These are phyloP conservation scores for Nothobranchius furzeri DNA, from an alignment of 2,113 vertebrate species.

Conservation along the genomic window DNA sequence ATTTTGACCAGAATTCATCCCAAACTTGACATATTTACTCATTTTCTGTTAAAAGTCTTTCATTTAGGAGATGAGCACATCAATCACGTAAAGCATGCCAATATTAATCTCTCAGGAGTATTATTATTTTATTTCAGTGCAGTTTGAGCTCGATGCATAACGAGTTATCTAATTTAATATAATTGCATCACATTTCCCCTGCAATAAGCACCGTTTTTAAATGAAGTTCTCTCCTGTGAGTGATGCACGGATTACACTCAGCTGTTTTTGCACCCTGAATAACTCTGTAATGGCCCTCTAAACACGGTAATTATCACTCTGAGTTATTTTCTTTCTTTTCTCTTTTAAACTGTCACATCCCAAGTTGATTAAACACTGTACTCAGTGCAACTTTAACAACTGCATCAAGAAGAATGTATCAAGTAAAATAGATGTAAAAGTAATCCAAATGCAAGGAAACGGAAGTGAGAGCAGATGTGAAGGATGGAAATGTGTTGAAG, in stretches of 20 bases:
- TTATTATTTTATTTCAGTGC: slow-evolving; percentile 27
- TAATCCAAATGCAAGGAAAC: not conserved
- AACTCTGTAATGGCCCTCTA: slow-evolving; percentile 18
- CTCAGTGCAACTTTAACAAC: slow-evolving; percentile 1
- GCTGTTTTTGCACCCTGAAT: slow-evolving; percentile 38
- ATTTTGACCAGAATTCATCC: not conserved
- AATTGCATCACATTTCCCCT: slow-evolving; percentile 55
- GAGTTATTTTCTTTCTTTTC: slow-evolving; percentile 10
- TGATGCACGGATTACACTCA: slow-evolving; percentile 44
- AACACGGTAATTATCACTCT: slow-evolving; percentile 51
- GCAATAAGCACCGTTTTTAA: slow-evolving; percentile 51
- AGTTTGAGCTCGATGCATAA: slow-evolving; percentile 44
- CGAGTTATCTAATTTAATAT: slow-evolving; percentile 60
- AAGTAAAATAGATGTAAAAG: not conserved
- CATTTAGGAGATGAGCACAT: slow-evolving; percentile 45
- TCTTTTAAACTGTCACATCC: slow-evolving; percentile 16
- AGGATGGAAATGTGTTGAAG: slow-evolving; percentile 2
- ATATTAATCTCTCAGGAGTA: slow-evolving; percentile 48
- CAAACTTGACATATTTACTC: slow-evolving; percentile 17
- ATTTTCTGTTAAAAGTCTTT: slow-evolving; percentile 16
- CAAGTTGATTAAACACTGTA: slow-evolving; percentile 37
- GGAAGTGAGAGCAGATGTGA: slow-evolving; percentile 7
- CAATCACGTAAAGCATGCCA: slow-evolving; percentile 48
- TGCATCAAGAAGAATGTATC: not conserved
- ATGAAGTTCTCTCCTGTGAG: slow-evolving; percentile 54